Base-by-base conservation (phyloP, 2,113 vertebrate genomes). In the Mustela lutreola region DNA sequence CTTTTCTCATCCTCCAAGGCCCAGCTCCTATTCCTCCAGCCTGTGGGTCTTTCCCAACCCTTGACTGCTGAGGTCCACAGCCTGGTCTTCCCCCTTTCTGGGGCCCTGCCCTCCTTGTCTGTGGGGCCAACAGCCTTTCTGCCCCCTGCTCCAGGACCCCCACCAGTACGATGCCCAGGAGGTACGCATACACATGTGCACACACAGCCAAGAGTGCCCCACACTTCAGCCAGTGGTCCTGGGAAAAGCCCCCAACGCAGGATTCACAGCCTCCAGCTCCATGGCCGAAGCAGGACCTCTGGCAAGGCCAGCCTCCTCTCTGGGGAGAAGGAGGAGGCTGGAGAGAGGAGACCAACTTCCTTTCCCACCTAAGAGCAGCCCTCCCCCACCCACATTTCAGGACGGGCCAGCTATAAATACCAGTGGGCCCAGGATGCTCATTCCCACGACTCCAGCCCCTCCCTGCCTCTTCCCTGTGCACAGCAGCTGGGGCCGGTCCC, bases 361-460 rank as follows among this genome's bases (percentile, higher is more conserved):
- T 94, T 98, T 98, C 97, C 98, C 98, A 97, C 97, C 97, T 98
- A 96, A 91, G 73, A 96, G 83, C 71, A 62, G 7, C 65, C 58
- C 75, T 92, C 71, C 53, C 63, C 58, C 81, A 0, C 89, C 89
- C 67, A 33, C 80, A 71, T 89, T 84, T 96, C 89, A 89, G 90
- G 87, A 96, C 63, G 70, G 91, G 28, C 14, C 95, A 90, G 95
- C 97, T 98, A 98, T 98, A 98, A 98, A 97, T 98, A 98, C 86
- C 97, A 70, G 28, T 39, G 86, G 80, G 87, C 92, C 96, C 87
- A 60, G 94, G 92, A 94, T 56, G 31, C 94, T 15, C 75, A 95
- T 97, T 98, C 98, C 97, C 98, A 98, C 5, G 84, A 73, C 95
- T 89, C 22, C 36, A 22, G 7, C 81, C 85, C 88, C 76, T 80